Base-by-base conservation (phyloP, 2,113 vertebrate genomes). In the Toxotes chatareus region DNA sequence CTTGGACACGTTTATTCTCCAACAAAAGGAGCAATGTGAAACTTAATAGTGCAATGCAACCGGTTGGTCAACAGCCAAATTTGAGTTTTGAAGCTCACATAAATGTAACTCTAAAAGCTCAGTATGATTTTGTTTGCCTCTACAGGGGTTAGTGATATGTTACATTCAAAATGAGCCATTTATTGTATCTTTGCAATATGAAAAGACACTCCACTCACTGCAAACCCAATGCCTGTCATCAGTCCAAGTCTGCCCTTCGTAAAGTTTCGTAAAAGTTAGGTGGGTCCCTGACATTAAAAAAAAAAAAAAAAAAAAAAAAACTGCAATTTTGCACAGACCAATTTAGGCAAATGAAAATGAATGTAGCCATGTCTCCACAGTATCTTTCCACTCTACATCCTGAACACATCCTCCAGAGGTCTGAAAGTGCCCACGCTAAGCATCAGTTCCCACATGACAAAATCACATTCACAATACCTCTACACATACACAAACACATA, bases 401-500 rank as follows among this genome's bases (percentile, higher is more conserved):
- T 75, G 34, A 80, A 51, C 21, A 46, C 68, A 55, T 67, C 17
- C 71, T 73, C 31, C 66, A 69, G 34, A 23, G 21, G 1, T 23
- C 16, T 12, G 47, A 46, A 47, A 63, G 34, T 46, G 53, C 76
- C 53, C 55, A 83, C 64, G 1, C n/a, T 7, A 53, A 9, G 57
- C 42, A 47, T 11, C 1, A 7, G 57, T 46, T 62, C n/a, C n/a
- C 65, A 38, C 70, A 10, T 36, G 16, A 61, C 63, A 51, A 69
- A 69, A 81, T 72, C 61, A 21, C 44, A 61, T 79, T 53, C 63
- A 62, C 19, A 23, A 38, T 19, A 57, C 42, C 57, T 86, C 70
- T 36, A 19, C 14, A 55, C 61, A 12, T 14, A n/a, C 40, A 40
- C 38, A 12, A 12, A n/a, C 40, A 27, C 27, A 27, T 27, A 40